phyloP scores from a whole-genome alignment of 2,113 vertebrate species.

The Silurus asotus region DNA sequence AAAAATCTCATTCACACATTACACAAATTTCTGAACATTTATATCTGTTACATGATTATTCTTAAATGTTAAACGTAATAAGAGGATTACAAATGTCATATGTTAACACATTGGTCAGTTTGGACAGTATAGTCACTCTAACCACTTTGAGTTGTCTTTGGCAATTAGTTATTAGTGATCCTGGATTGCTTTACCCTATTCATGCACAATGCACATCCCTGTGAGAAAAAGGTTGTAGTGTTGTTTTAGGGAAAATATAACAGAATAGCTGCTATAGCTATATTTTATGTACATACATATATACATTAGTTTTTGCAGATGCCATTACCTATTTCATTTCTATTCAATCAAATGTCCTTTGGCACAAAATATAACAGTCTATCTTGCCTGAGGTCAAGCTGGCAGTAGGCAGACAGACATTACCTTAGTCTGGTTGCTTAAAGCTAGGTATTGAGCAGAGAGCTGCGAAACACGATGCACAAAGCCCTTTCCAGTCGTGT shows the following conservation, averaged over 20 bases:
- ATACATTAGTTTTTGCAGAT: not conserved
- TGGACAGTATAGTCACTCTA: not conserved
- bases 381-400: constrained; percentile 3
- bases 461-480: constrained; percentile 95
- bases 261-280: not conserved
- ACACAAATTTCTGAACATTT: not conserved
- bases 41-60: too few species aligned
- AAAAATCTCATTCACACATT: constrained; percentile 3
- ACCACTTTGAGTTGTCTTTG: constrained; percentile 2
- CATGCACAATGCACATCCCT: constrained; percentile 1
- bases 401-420: constrained; percentile 58
- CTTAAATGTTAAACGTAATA: constrained; percentile 16
- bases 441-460: constrained; percentile 90
- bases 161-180: constrained; percentile 23
- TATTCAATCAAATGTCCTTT: not conserved
- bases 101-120: not conserved
- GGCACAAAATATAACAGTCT: not conserved
- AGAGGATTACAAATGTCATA: not conserved
- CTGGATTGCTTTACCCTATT: constrained; percentile 16
- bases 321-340: not conserved
- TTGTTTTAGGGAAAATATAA: not conserved
- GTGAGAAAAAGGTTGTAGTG: not conserved
- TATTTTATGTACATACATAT: not conserved
- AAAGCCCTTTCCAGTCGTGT: constrained; percentile 94
- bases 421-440: constrained; percentile 99